Evolutionary conservation across 64 coral and sea anemone species (phyloP), one percentile per base, ranked within the genome.

Genomic region (Montipora sp.): DNA sequence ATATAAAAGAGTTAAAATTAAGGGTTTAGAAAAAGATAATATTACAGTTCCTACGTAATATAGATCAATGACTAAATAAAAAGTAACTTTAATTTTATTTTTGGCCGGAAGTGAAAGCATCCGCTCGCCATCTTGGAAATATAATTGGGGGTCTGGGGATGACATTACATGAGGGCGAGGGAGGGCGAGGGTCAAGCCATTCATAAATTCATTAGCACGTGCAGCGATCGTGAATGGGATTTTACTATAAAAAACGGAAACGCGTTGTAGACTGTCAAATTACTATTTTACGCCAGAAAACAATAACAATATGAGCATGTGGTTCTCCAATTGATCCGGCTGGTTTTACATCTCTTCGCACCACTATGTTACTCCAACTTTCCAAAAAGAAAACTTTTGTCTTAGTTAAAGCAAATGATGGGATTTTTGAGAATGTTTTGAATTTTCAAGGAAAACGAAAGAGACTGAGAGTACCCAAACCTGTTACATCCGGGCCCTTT

Each of bases 401-500:
- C 19, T 24, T 11, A 49, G 83, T 43, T 9, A 70, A n/a, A 51
- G 59, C 60, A 67, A 44, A 7, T 73, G 48, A 88, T 80, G 60
- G n/a, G 65, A 88, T 71, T 19, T 27, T 18, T 75, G 21, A 48
- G 36, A 36, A 36, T 36, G 36, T 36, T 36, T 18, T 18, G n/a
- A 27, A 15, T 57, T 74, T 71, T 68, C 65, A 8, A 9, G 16
- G 84, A 80, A 93, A 88, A 63, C 60, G 51, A 92, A 8, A n/a
- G 13, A 61, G 13, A 61, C 12, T 48, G 74, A 95, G 57, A 51
- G 73, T 67, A 75, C 77, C 83, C 59, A 99, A 99, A 99, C 98
- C 94, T 93, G 98, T 99, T 99, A 91, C 94, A 96, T 95, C 98
- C 94, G 96, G 96, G 93, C 75, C 63, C 49, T 27, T 21, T 9